phyloP scores from a whole-genome alignment of 2,888 invertebrate genomes.

The Nysson spinosus region DNA sequence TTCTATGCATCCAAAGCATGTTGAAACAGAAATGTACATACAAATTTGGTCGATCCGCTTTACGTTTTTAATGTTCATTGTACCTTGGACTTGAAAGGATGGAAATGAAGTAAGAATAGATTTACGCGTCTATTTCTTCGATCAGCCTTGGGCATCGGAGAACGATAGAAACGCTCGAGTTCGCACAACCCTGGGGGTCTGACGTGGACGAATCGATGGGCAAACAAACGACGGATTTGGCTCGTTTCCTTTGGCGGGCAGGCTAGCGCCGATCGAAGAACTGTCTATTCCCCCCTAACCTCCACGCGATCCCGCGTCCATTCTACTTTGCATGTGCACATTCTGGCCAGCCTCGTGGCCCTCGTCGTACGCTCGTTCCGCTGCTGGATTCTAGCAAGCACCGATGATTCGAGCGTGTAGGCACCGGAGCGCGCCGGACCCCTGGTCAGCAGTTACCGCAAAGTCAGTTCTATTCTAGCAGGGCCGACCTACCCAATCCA shows the following conservation, averaged over 20 bases:
- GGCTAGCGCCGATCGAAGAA: slow-evolving; percentile 22
- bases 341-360: slow-evolving; percentile 48
- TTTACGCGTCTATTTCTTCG: slow-evolving; percentile 30
- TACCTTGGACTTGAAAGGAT: no score
- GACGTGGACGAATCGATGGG: slow-evolving; percentile 60
- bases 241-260: slow-evolving; percentile 52
- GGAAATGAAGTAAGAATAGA: neutral
- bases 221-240: slow-evolving; percentile 64
- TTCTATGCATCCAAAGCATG: no score
- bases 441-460: slow-evolving; percentile 72
- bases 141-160: slow-evolving; percentile 33
- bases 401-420: slow-evolving; percentile 63
- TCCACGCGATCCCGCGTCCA: slow-evolving; percentile 31
- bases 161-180: slow-evolving; percentile 44
- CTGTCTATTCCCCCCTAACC: slow-evolving; percentile 17
- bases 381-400: slow-evolving; percentile 56
- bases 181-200: slow-evolving; percentile 36
- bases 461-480: slow-evolving; percentile 64
- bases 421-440: slow-evolving; percentile 59
- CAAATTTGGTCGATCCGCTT: no score
- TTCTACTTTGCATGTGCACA: slow-evolving; percentile 62
- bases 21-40: no score
- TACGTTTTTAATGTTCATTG: neutral
- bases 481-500: slow-evolving; percentile 53
- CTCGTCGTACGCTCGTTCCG: slow-evolving; percentile 52